Evolutionary conservation across 2,888 invertebrate species (phyloP).

Genomic region (Uloborus plumipes): DNA sequence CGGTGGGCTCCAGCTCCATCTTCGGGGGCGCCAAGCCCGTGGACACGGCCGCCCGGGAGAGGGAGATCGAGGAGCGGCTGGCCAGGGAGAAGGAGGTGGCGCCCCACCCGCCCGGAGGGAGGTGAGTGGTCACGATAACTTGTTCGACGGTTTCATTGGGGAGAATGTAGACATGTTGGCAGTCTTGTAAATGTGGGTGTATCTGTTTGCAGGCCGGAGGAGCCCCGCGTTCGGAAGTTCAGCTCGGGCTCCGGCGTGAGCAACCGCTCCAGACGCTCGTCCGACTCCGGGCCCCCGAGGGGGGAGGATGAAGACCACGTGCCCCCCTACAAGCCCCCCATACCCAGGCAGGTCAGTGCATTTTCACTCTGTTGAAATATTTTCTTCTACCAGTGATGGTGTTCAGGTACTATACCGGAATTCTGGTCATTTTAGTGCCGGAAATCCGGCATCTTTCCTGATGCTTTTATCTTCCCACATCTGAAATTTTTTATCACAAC

Average conservation of each 20-base stretch:
- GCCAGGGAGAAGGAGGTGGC: constrained; percentile 65
- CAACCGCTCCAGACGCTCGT: constrained; percentile 53
- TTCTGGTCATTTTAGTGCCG: too few relatives aligned
- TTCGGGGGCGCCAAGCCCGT: constrained; percentile 97
- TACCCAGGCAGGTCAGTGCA: constrained; percentile 37
- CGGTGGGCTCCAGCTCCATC: constrained; percentile 74
- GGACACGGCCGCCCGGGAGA: constrained; percentile 89
- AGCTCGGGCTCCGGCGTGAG: constrained; percentile 57
- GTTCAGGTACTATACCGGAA: too few relatives aligned
- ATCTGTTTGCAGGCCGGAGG: constrained; percentile 4
- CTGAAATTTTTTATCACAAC: too few relatives aligned
- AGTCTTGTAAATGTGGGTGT: too few relatives aligned
- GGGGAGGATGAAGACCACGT: constrained; percentile 38
- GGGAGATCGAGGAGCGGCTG: constrained; percentile 91
- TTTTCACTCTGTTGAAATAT: too few relatives aligned
- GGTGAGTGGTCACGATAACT: too few relatives aligned
- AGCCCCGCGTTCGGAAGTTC: constrained; percentile 34
- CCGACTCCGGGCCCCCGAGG: constrained; percentile 53
- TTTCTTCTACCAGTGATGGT: too few relatives aligned
- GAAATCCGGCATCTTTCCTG: too few relatives aligned
- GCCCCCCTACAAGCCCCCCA: constrained; percentile 49
- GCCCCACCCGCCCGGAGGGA: neutral
- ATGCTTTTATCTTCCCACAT: too few relatives aligned
- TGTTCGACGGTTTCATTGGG: too few relatives aligned
- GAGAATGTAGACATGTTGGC: too few relatives aligned